phyloP scores from a whole-genome alignment of 2,888 invertebrate genomes.

The Leptodirus hochenwartii region DNA sequence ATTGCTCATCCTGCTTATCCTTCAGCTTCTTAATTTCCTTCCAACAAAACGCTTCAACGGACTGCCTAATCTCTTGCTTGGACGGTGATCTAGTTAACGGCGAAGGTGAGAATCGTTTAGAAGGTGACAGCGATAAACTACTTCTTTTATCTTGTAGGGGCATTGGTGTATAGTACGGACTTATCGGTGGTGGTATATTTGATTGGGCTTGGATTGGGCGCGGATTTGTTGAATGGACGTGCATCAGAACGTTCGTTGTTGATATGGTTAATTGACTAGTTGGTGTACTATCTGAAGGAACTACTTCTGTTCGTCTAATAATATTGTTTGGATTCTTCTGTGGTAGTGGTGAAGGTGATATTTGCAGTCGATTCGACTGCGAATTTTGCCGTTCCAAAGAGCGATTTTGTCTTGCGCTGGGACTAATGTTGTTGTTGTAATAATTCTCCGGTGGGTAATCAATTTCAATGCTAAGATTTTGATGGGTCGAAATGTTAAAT shows the following conservation, averaged over 20 bases:
- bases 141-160: constrained; percentile 10
- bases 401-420: constrained; percentile 8
- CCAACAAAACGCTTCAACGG: constrained; percentile 50
- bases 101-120: constrained; percentile 9
- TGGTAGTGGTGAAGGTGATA: too few relatives aligned
- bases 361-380: too few relatives aligned
- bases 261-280: constrained; percentile 2
- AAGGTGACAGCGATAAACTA: constrained; percentile 11
- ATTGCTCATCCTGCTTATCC: constrained; percentile 36
- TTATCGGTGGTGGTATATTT: constrained; percentile 6
- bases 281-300: constrained; percentile 2
- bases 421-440: constrained; percentile 13
- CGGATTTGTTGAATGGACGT: constrained; percentile 16
- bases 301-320: too few relatives aligned
- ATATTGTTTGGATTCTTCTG: too few relatives aligned
- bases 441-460: too few relatives aligned
- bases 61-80: constrained; percentile 36
- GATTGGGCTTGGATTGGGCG: constrained; percentile 4
- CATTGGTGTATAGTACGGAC: constrained; percentile 2
- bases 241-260: constrained; percentile 19
- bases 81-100: constrained; percentile 22
- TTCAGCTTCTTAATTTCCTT: constrained; percentile 45
- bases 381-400: not conserved
- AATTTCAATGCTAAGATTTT: constrained; percentile 18
- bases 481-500: constrained; percentile 16